Conservation (phyloP, 2,888 invertebrate genomes). For the Anthoptus insignis region DNA sequence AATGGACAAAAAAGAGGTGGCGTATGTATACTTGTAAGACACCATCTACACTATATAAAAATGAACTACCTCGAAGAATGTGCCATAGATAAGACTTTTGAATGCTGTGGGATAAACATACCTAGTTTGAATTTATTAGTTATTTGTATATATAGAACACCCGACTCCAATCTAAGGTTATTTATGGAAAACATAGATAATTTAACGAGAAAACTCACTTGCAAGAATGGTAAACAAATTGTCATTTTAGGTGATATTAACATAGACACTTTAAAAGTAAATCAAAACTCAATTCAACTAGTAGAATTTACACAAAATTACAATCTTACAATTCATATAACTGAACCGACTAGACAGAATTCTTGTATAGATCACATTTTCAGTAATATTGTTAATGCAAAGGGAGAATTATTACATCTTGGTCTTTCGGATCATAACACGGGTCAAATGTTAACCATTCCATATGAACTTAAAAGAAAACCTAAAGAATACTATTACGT, state of each 20-base stretch:
- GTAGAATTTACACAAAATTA: not conserved
- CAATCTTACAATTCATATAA: conserved; percentile 2
- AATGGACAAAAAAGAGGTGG: conserved; percentile 11
- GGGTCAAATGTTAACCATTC: not conserved
- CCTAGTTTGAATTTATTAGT: not conserved
- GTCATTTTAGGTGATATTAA: not conserved
- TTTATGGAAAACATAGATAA: conserved; percentile 1
- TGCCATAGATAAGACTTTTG: not conserved
- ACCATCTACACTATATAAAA: not conserved
- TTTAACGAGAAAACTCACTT: not conserved
- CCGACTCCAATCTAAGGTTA: not conserved
- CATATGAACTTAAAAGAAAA: not conserved
- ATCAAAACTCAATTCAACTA: not conserved
- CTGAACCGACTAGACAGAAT: not conserved
- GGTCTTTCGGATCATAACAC: conserved; percentile 4
- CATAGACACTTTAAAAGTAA: not conserved
- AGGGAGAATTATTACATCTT: not conserved
- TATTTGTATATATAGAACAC: conserved; percentile 13
- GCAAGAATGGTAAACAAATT: not conserved
- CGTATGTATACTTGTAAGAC: conserved; percentile 1
- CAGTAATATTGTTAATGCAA: not conserved
- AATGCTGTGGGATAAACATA: not conserved
- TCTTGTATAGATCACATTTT: conserved; percentile 6
- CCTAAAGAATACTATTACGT: not conserved
- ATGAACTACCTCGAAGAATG: not conserved